Evolutionary conservation across 64 coral and sea anemone species (phyloP).

Genomic region (Platygyra sinensis): DNA sequence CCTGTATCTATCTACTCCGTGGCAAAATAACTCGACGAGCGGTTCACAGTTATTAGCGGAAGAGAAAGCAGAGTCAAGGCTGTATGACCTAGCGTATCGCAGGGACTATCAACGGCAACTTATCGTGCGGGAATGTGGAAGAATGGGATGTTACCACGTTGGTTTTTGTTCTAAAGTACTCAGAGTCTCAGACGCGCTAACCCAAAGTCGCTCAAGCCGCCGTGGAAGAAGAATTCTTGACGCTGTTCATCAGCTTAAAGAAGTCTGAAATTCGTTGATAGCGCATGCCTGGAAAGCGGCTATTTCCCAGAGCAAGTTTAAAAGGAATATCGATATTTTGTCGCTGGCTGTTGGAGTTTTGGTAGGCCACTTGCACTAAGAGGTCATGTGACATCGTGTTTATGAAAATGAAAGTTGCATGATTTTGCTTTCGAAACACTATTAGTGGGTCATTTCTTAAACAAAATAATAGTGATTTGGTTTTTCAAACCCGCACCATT

Average conservation of each 20-base stretch:
- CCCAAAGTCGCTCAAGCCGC: not conserved
- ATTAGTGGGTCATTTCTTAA: too few species aligned
- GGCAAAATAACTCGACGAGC: conserved; percentile 22
- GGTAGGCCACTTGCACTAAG: too few species aligned
- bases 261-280: conserved; percentile 35
- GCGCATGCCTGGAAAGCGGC: conserved; percentile 16
- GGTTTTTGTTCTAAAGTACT: conserved; percentile 18
- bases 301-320: conserved; percentile 19
- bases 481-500: too few species aligned
- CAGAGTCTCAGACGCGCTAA: conserved; percentile 14
- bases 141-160: conserved; percentile 56
- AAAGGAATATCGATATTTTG: conserved; percentile 18
- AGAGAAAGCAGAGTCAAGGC: conserved; percentile 6
- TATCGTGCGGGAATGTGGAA: conserved; percentile 10
- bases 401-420: too few species aligned
- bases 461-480: too few species aligned
- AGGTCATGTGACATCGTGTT: too few species aligned
- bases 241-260: conserved; percentile 33
- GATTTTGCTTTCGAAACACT: too few species aligned
- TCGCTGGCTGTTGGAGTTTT: conserved; percentile 39
- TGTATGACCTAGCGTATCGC: conserved; percentile 25
- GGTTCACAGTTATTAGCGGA: conserved; percentile 13
- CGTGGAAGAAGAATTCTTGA: not conserved
- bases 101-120: conserved; percentile 14
- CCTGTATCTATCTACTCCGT: conserved; percentile 19